Percentiles rank a stretch among this genome's conserved stretches.
Evolutionary conservation across 2,888 invertebrate species (phyloP).

Genomic region (Amitus sp.): DNA sequence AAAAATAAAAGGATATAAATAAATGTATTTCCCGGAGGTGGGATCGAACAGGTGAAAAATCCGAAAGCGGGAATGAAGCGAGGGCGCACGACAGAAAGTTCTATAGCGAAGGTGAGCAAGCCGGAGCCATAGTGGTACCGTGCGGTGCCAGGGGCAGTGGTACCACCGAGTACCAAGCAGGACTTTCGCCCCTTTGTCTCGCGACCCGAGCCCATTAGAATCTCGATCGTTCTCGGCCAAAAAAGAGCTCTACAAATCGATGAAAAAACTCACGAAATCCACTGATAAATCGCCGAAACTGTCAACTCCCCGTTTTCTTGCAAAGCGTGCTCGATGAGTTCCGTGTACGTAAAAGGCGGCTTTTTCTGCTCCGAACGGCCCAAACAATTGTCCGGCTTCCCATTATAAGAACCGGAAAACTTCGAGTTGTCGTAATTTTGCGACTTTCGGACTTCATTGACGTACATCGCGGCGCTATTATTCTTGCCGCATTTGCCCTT

Average conservation of each 20-base stretch:
- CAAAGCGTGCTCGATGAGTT: constrained; percentile 88
- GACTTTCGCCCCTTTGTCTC: constrained; percentile 38
- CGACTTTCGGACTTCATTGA: constrained; percentile 7
- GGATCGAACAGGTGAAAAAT: constrained; percentile 46
- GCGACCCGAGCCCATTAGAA: constrained; percentile 14
- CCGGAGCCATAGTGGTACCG: too few relatives aligned
- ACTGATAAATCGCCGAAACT: constrained; percentile 90
- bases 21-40: constrained; percentile 29
- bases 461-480: constrained; percentile 2
- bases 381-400: constrained; percentile 44
- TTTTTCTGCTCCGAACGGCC: constrained; percentile 73
- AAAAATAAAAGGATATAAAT: too few relatives aligned
- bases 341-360: constrained; percentile 91
- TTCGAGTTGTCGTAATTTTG: constrained; percentile 1
- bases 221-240: constrained; percentile 1
- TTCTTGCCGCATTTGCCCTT: constrained; percentile 12
- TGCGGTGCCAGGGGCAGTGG: constrained; percentile 55
- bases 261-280: constrained; percentile 86
- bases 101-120: constrained; percentile 36
- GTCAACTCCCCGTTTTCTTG: constrained; percentile 88
- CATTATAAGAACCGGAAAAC: constrained; percentile 18
- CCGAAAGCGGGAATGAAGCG: constrained; percentile 18
- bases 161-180: constrained; percentile 57
- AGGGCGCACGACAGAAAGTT: constrained; percentile 16
- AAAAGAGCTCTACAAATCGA: too few relatives aligned